Evolutionary conservation across 2,797 vertebrate genomes (phyloP).

Genomic region (Scolopax rusticola): DNA sequence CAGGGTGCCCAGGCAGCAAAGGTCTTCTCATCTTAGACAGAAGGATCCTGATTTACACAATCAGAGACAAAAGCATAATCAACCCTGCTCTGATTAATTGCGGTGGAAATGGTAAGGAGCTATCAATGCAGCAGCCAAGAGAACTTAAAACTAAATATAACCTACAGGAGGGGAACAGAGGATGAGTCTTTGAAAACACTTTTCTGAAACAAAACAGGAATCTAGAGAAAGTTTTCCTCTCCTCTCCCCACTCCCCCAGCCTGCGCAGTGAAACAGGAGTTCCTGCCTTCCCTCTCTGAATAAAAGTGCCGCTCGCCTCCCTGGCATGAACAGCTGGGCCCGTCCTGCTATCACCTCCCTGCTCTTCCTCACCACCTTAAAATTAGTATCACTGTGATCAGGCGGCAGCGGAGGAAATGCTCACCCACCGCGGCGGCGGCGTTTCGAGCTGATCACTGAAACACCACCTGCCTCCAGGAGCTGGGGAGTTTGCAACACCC

Average conservation of each 20-base stretch:
- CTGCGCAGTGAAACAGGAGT: not conserved
- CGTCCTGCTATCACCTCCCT: not conserved
- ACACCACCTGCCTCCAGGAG: not conserved
- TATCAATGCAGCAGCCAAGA: not conserved
- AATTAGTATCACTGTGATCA: not conserved
- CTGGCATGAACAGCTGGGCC: conserved; percentile 45
- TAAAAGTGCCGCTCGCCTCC: not conserved
- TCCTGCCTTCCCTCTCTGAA: not conserved
- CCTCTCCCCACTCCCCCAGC: not conserved
- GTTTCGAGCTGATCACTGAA: not conserved
- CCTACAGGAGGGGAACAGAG: not conserved
- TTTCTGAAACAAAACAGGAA: not conserved
- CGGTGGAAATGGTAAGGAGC: not conserved
- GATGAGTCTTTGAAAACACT: conserved; percentile 3
- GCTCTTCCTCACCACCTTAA: not conserved
- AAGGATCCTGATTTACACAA: not conserved
- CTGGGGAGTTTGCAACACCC: not conserved
- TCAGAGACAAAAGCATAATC: conserved; percentile 17
- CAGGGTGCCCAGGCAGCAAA: not conserved
- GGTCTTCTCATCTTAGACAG: not conserved
- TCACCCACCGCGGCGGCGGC: not conserved
- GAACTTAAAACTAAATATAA: conserved; percentile 42
- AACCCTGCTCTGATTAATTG: conserved; percentile 8
- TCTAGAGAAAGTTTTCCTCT: not conserved
- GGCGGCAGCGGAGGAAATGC: not conserved